phyloP scores from a whole-genome alignment of 1,140 invertebrate species.

The Popillia japonica region DNA sequence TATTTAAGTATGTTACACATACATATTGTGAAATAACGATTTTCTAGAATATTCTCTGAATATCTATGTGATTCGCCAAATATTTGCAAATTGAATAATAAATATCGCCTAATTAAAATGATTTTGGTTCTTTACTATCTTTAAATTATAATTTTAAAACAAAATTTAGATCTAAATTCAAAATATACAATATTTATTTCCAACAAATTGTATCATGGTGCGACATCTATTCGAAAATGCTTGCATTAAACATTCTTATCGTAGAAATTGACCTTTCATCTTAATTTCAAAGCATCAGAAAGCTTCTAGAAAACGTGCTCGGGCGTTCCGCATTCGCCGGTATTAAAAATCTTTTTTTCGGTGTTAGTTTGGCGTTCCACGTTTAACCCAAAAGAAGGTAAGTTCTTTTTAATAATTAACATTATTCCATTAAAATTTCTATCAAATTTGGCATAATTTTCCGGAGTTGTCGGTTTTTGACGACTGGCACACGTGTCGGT shows the following conservation, averaged over 20 bases:
- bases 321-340: background rate
- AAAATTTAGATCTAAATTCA: too few relatives aligned
- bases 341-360: background rate
- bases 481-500: background rate
- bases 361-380: background rate
- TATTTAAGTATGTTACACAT: too few relatives aligned
- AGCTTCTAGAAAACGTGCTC: conserved; percentile 5
- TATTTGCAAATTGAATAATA: too few relatives aligned
- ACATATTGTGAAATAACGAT: too few relatives aligned
- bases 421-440: background rate
- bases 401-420: background rate
- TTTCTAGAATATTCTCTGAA: background rate
- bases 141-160: too few relatives aligned
- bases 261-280: background rate
- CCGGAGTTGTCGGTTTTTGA: background rate
- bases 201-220: too few relatives aligned
- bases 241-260: background rate
- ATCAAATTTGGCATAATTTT: background rate
- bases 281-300: conserved; percentile 1
- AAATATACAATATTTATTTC: too few relatives aligned
- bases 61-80: background rate
- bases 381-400: background rate
- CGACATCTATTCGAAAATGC: background rate
- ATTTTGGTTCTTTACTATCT: too few relatives aligned
- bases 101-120: too few relatives aligned